A percentile compares a stretch with the other conserved stretches of the same genome.
Conservation (phyloP, 2,888 invertebrate genomes). For the Lathronympha strigana region DNA sequence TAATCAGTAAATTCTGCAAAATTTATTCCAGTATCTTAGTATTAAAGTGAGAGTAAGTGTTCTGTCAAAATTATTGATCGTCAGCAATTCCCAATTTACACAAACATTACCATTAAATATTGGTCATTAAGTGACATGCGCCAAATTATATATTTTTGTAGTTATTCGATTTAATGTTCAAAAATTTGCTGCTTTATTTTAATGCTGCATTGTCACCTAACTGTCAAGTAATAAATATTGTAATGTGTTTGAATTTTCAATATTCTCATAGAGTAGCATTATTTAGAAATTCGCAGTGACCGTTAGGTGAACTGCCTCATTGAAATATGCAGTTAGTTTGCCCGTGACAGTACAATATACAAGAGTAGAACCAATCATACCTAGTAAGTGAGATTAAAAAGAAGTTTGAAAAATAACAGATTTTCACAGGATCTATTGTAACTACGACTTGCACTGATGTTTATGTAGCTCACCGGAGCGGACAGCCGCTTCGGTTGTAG, state of each 20-base stretch:
- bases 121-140: conserved; percentile 63
- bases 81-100: conserved; percentile 55
- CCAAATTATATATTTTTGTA: conserved; percentile 76
- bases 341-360: conserved; percentile 29
- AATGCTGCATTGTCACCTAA: conserved; percentile 22
- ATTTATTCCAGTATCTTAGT: conserved; percentile 38
- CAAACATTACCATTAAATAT: conserved; percentile 63
- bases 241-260: conserved; percentile 24
- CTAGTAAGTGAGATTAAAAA: conserved; percentile 2
- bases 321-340: conserved; percentile 18
- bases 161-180: conserved; percentile 77
- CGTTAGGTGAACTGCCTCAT: conserved; percentile 19
- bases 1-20: conserved; percentile 40
- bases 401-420: conserved; percentile 33
- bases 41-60: conserved; percentile 38
- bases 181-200: conserved; percentile 62
- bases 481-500: neutral
- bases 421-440: conserved; percentile 36
- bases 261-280: conserved; percentile 31
- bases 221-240: conserved; percentile 23
- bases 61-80: conserved; percentile 31
- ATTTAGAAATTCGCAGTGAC: conserved; percentile 14
- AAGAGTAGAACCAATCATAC: conserved; percentile 23
- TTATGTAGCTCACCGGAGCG: conserved; percentile 14
- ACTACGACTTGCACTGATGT: conserved; percentile 7